Evolutionary conservation across 2,797 vertebrate genomes (phyloP).

Genomic region (Ctenochaetus hawaiiensis): DNA sequence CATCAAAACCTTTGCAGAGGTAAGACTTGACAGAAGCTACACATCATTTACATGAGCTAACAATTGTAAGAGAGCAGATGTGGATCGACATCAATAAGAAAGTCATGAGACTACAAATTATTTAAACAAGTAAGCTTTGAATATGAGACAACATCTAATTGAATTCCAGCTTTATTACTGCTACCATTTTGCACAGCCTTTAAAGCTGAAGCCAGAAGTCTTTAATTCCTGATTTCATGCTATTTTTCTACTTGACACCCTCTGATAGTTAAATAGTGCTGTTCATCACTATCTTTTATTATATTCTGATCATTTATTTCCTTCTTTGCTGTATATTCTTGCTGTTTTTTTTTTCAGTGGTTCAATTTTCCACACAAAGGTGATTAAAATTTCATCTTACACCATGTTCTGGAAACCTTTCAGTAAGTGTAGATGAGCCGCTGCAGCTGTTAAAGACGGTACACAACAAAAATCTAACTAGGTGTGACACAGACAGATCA

Average conservation of each 20-base stretch:
- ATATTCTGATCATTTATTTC: constrained; percentile 7
- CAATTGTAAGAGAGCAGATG: constrained; percentile 27
- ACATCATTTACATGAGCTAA: constrained; percentile 43
- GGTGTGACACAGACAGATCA: not conserved
- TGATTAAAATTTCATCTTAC: constrained; percentile 22
- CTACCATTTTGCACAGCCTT: constrained; percentile 9
- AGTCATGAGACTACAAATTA: constrained; percentile 17
- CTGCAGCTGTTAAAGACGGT: not conserved
- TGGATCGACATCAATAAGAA: constrained; percentile 26
- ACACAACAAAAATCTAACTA: not conserved
- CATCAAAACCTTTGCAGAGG: constrained; percentile 15
- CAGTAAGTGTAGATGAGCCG: not conserved
- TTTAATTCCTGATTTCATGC: constrained; percentile 40
- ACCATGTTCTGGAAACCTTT: not conserved
- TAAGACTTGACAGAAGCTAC: constrained; percentile 28
- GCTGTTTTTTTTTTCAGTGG: constrained; percentile 1
- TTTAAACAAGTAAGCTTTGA: constrained; percentile 15
- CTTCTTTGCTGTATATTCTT: not conserved
- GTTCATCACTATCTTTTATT: constrained; percentile 31
- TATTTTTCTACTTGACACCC: constrained; percentile 29
- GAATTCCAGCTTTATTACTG: constrained; percentile 8
- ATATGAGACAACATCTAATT: constrained; percentile 37
- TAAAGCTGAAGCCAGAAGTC: constrained; percentile 14
- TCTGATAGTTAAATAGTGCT: constrained; percentile 19
- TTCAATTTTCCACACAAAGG: not conserved